Evolutionary conservation across 1,140 invertebrate genomes (phyloP), one percentile per base, ranked within the genome.

Genomic region (Aphis craccivora): DNA sequence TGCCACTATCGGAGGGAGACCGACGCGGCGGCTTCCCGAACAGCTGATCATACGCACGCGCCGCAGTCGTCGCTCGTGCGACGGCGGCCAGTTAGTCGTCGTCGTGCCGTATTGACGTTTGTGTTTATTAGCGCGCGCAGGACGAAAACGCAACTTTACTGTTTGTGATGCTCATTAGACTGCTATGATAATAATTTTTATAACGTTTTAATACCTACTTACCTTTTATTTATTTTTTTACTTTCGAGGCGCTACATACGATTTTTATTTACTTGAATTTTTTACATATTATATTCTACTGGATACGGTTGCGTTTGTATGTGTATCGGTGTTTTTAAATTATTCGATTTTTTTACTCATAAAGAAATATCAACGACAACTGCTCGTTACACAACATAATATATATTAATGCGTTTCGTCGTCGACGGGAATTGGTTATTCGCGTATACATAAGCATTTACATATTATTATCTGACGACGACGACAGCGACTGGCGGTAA

Each of bases 41-140:
- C 91, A 93, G 91, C 91, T 93, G 91, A 86, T 76, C n/a, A 76
- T 93, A 93, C 91, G 91, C 91, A 93, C 91, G 91, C 91, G 91
- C 90, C 67, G 45, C 48, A 23, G 37, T 25, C 76, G 81, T 37
- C 81, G 35, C 76, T 93, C 81, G 81, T 86, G 81, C 81, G 91
- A 84, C 91, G 37, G 35, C 51, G 23, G n/a, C 40, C 67, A 23
- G 45, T 30, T 45, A 43, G 81, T 93, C 81, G 40, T 40, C 37
- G 81, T 93, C 76, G 91, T 35, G 67, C 11, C 48, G 90, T 92
- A 92, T 86, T 40, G 91, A 93, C 48, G 81, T 93, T 53, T 53
- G 81, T 67, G 51, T 11, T 20, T 11, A 35, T 23, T 48, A 37
- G 7, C 3, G n/a, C 48, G 48, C 5, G 1, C 11, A 14, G 37